Evolutionary conservation across 1,140 invertebrate species (phyloP).

Genomic region (Vanessa atalanta): DNA sequence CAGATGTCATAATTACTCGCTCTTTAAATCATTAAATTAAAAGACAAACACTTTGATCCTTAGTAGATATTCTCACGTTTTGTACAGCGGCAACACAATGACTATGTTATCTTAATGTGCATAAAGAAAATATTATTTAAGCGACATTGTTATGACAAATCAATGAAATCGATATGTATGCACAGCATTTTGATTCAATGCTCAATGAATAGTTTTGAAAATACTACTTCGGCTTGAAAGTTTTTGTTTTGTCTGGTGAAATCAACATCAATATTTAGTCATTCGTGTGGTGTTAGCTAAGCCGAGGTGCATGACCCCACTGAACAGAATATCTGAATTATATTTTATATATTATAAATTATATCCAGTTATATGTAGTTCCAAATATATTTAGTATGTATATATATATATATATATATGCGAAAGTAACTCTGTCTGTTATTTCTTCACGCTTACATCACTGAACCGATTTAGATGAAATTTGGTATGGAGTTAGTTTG

Average conservation of each 20-base stretch:
- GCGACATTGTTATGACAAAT: conserved; percentile 55
- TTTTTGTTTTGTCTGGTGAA: conserved; percentile 4
- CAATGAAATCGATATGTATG: conserved; percentile 52
- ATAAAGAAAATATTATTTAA: conserved; percentile 35
- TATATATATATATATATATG: too few species aligned
- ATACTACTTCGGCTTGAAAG: conserved; percentile 36
- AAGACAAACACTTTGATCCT: not conserved
- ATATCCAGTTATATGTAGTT: too few species aligned
- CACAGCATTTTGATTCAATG: conserved; percentile 35
- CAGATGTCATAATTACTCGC: conserved; percentile 39
- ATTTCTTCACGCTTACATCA: too few species aligned
- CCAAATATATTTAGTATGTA: too few species aligned
- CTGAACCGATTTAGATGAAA: too few species aligned
- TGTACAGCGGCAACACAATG: conserved; percentile 14
- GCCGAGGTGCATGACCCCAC: too few species aligned
- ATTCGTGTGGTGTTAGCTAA: not conserved
- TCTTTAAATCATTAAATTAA: conserved; percentile 15
- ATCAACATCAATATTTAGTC: not conserved
- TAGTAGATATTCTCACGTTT: conserved; percentile 23
- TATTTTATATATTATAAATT: too few species aligned
- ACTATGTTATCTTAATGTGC: conserved; percentile 25
- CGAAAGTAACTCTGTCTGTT: too few species aligned
- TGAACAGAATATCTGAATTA: not conserved
- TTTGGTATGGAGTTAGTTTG: too few species aligned
- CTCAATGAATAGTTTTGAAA: conserved; percentile 47